A percentile compares a stretch with the other conserved stretches of the same genome.
Evolutionary conservation across 1,140 invertebrate species (phyloP).

Genomic region (Drosophila sulfurigaster): DNA sequence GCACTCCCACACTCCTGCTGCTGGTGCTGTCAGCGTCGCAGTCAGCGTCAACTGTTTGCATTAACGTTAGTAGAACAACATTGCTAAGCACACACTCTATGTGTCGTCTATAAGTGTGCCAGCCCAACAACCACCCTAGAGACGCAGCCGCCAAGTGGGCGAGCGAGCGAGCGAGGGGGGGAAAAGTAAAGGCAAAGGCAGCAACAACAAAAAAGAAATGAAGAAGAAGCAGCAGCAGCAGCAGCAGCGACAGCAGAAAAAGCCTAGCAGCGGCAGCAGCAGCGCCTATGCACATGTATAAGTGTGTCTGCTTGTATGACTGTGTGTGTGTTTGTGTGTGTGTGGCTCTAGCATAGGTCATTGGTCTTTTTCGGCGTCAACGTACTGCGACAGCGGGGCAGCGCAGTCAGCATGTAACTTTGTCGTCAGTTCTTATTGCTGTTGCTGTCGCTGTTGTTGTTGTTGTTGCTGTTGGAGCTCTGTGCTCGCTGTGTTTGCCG

Average conservation of each 20-base stretch:
- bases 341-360: slow-evolving; percentile 78
- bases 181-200: slow-evolving; percentile 32
- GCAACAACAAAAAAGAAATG: slow-evolving; percentile 31
- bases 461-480: slow-evolving; percentile 33
- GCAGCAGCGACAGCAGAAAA: slow-evolving; percentile 21
- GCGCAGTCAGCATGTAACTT: slow-evolving; percentile 71
- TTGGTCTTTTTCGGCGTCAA: slow-evolving; percentile 85
- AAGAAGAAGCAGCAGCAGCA: slow-evolving; percentile 8
- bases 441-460: slow-evolving; percentile 51
- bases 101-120: slow-evolving; percentile 78
- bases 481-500: slow-evolving; percentile 14
- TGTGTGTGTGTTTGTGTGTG: slow-evolving; percentile 18
- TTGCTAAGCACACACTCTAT: slow-evolving; percentile 73
- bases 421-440: slow-evolving; percentile 68
- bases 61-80: slow-evolving; percentile 83
- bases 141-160: slow-evolving; percentile 18
- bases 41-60: slow-evolving; percentile 71
- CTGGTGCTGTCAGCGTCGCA: slow-evolving; percentile 15
- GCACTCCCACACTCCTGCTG: neutral
- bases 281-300: slow-evolving; percentile 41
- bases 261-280: slow-evolving; percentile 55
- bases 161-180: neutral
- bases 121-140: slow-evolving; percentile 49
- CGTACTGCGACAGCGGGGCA: slow-evolving; percentile 77
- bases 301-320: neutral